Percentiles rank a stretch among this genome's conserved stretches.
These are phyloP conservation scores for Sipha maydis DNA, from an alignment of 2,888 invertebrate species.

Conservation along the genomic window DNA sequence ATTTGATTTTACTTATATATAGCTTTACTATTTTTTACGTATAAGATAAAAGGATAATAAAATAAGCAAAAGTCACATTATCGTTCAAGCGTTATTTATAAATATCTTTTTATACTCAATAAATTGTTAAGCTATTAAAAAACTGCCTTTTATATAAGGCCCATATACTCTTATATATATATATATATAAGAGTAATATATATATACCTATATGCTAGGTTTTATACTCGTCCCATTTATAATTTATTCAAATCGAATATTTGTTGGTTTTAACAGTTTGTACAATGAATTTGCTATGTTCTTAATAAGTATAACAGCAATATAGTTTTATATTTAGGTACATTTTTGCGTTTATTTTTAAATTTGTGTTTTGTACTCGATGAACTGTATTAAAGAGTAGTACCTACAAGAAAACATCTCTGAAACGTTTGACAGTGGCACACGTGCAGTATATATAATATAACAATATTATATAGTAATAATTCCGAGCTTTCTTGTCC, in stretches of 20 bases:
- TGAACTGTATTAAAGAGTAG: background rate
- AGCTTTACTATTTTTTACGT: no score
- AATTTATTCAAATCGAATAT: background rate
- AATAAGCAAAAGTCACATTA: no score
- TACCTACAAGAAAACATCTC: slow-evolving; percentile 1
- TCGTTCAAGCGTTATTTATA: no score
- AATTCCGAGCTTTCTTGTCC: slow-evolving; percentile 41
- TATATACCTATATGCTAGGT: no score
- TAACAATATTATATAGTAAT: slow-evolving; percentile 13
- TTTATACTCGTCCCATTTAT: background rate
- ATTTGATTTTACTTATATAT: no score
- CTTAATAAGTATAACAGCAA: background rate
- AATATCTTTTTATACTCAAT: no score
- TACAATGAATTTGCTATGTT: background rate
- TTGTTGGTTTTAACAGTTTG: background rate
- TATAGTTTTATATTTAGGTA: no score
- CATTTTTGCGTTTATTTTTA: background rate
- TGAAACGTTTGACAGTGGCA: background rate
- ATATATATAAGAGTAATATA: no score
- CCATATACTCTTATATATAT: no score
- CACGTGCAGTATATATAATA: slow-evolving; percentile 13
- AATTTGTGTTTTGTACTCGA: background rate
- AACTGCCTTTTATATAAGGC: background rate
- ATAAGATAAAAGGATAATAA: no score
- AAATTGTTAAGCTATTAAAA: background rate